Evolutionary conservation across 23 tunicate genomes (phyloP).

Genomic region (Halocynthia roretzi): DNA sequence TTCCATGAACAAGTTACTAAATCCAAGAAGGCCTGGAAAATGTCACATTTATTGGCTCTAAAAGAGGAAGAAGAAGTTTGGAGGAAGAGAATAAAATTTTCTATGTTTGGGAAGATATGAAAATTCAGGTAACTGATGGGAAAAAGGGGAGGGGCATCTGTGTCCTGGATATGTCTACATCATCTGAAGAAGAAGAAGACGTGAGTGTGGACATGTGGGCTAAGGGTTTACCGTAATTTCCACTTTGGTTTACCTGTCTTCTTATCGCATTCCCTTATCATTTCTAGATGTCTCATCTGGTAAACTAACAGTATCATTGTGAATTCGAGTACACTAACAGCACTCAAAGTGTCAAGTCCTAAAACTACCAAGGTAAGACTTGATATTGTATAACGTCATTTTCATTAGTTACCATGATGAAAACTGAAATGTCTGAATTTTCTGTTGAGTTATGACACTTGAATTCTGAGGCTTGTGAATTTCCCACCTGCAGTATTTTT

Average conservation of each 20-base stretch:
- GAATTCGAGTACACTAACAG: not conserved
- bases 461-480: constrained; percentile 13
- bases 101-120: constrained; percentile 52
- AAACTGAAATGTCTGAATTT: not conserved
- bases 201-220: constrained; percentile 12
- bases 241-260: not conserved
- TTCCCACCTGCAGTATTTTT: not conserved
- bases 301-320: too few species aligned
- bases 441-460: constrained; percentile 18
- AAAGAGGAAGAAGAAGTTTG: constrained; percentile 85
- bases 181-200: constrained; percentile 33
- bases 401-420: constrained; percentile 5
- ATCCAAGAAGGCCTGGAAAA: constrained; percentile 90
- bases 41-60: constrained; percentile 66
- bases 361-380: constrained; percentile 13
- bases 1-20: constrained; percentile 51
- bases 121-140: constrained; percentile 61
- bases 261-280: too few species aligned
- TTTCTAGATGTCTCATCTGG: not conserved
- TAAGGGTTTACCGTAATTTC: not conserved
- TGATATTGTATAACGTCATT: not conserved
- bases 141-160: constrained; percentile 59
- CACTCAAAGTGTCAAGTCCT: not conserved
- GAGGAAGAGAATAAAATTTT: constrained; percentile 77
- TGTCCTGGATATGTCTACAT: constrained; percentile 46